Evolutionary conservation across 1,140 invertebrate genomes (phyloP).

Genomic region (Habropoda laboriosa): DNA sequence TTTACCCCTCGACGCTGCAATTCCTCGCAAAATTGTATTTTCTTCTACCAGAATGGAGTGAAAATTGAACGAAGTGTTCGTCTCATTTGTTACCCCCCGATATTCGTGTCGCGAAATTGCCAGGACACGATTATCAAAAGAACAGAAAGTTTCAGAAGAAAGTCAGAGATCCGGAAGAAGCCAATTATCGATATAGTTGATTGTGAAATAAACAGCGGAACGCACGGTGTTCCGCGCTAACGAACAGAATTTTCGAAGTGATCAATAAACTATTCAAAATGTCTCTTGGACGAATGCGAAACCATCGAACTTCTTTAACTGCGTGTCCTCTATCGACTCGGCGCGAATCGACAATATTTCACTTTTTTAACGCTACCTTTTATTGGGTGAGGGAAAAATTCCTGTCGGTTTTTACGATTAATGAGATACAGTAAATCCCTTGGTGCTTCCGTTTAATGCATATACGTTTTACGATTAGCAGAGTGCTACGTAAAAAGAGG

Average conservation of each 20-base stretch:
- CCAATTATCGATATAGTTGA: constrained; percentile 59
- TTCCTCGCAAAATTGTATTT: neutral
- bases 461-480: neutral
- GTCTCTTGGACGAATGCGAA: constrained; percentile 11
- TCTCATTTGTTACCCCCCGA: too few species aligned
- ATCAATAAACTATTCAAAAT: constrained; percentile 46
- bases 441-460: neutral
- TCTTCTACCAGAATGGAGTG: neutral
- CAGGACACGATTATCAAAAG: neutral
- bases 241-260: constrained; percentile 56
- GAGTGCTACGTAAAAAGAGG: neutral
- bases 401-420: neutral
- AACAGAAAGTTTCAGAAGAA: neutral
- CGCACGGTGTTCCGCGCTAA: constrained; percentile 46
- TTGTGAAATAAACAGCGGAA: constrained; percentile 48
- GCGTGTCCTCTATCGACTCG: constrained; percentile 43
- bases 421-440: constrained; percentile 3
- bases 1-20: too few species aligned
- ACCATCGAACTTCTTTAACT: constrained; percentile 4
- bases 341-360: constrained; percentile 1
- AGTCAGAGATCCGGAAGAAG: constrained; percentile 39
- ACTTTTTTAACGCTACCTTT: neutral
- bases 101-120: neutral
- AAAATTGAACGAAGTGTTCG: too few species aligned
- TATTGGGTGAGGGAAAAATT: neutral